Base-by-base conservation (phyloP, 2,888 invertebrate species). In the Leptopilina drosophilae region DNA sequence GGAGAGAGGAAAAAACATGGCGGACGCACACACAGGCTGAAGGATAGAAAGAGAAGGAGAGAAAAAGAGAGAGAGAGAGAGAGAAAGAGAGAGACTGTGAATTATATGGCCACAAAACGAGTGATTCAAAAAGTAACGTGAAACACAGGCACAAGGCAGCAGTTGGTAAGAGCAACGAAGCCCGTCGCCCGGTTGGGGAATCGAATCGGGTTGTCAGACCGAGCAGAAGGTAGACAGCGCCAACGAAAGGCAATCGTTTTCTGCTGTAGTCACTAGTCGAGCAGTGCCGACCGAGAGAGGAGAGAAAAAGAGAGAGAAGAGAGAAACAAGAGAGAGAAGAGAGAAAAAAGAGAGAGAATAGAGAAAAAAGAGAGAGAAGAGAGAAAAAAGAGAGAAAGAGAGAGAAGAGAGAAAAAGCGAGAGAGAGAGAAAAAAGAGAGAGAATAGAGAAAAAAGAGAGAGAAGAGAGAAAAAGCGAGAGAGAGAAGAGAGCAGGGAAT, bases 201-300 rank as follows among this genome's bases (percentile, higher is more conserved):
- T 49, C 69, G 56, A 69, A 33, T 49, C 69, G 56, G 73, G 73
- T 33, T 73, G 26, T 64, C 64, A 40, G 33, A 26, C 53, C 20
- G 53, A 49, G 33, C 73, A 56, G 73, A 73, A 73, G 73, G 73
- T 73, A 73, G 73, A 26, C 73, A 73, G 53, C 73, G 73, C 73
- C 73, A 69, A 73, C 53, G 69, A 69, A 69, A 69, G 69, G 69
- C 69, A 53, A 33, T 69, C 53, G 69, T 49, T 11, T 11, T 49
- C 20, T 20, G 20, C n/a, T 20, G 7, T 49, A 49, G 49, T 49
- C 20, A 20, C 20, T 20, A 20, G 20, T 49, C 11, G 49, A 20
- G 20, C 20, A 49, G 49, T 11, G 49, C 12, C 79, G 83, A 79
- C 78, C 78, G 82, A 84, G 84, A 82, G 87, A 85, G 82, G 85